phyloP scores from a whole-genome alignment of 30 jellyfish, hydroid and myxozoan species.

The Aurelia aurita region DNA sequence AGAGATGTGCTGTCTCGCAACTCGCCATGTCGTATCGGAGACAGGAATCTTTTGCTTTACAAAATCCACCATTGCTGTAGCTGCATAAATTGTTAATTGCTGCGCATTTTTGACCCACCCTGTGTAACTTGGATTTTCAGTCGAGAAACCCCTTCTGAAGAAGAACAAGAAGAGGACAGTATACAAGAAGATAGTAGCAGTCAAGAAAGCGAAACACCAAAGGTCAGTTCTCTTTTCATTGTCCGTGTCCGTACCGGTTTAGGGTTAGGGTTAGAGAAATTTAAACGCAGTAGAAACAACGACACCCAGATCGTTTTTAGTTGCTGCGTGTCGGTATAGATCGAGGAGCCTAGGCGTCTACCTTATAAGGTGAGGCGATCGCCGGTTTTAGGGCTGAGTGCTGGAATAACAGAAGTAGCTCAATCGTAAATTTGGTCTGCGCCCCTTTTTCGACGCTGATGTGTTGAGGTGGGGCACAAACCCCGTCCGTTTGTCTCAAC shows the following conservation, averaged over 20 bases:
- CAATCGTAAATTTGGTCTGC: too few species aligned
- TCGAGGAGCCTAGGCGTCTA: too few species aligned
- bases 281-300: neutral
- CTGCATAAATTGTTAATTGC: neutral
- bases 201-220: conserved; percentile 5
- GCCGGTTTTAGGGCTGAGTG: too few species aligned
- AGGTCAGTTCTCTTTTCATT: neutral
- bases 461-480: too few species aligned
- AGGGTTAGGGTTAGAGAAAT: neutral
- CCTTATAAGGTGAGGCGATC: too few species aligned
- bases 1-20: too few species aligned
- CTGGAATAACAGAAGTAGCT: too few species aligned
- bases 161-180: conserved; percentile 1
- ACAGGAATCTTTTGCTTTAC: too few species aligned
- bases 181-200: conserved; percentile 1
- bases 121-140: neutral
- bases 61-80: neutral
- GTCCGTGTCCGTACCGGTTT: neutral
- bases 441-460: too few species aligned
- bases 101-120: neutral
- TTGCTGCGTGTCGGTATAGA: too few species aligned
- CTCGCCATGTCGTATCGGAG: too few species aligned
- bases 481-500: too few species aligned
- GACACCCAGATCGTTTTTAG: neutral
- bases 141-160: conserved; percentile 16